Conservation (phyloP, 30 jellyfish, hydroid and myxozoan species). For the Turritopsis dohrnii region DNA sequence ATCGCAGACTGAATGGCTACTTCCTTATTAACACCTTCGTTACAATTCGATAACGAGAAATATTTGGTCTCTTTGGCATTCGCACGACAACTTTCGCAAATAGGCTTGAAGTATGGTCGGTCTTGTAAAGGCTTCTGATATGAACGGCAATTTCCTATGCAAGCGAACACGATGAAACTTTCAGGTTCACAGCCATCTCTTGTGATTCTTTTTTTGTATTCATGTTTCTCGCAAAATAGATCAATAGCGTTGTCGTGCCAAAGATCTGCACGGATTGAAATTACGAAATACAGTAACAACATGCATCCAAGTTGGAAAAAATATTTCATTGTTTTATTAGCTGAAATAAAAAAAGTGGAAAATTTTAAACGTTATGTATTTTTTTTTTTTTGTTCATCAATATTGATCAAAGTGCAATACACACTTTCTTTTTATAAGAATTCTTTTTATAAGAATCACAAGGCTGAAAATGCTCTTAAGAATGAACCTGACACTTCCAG, state of each 20-base stretch:
- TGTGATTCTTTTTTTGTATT: slow-evolving; percentile 1
- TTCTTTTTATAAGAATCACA: no score
- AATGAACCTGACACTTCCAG: no score
- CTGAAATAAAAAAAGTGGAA: not conserved
- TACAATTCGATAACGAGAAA: slow-evolving; percentile 21
- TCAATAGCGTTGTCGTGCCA: slow-evolving; percentile 30
- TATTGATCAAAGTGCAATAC: no score
- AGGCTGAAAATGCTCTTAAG: no score
- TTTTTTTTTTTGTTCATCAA: no score
- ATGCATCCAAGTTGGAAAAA: not conserved
- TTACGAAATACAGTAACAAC: not conserved
- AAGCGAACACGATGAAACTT: slow-evolving; percentile 35
- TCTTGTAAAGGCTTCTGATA: slow-evolving; percentile 28
- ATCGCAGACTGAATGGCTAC: slow-evolving; percentile 27
- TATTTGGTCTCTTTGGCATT: not conserved
- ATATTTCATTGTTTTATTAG: not conserved
- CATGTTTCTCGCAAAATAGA: slow-evolving; percentile 27
- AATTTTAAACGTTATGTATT: no score
- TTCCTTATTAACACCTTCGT: slow-evolving; percentile 2
- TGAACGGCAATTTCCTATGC: slow-evolving; percentile 57
- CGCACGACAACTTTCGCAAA: slow-evolving; percentile 47
- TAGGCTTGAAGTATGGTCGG: slow-evolving; percentile 35
- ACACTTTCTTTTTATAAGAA: no score
- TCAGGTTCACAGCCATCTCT: slow-evolving; percentile 43
- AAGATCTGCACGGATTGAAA: not conserved